Conservation (phyloP, 2,113 vertebrate genomes). For the Phyllopteryx taeniolatus region DNA sequence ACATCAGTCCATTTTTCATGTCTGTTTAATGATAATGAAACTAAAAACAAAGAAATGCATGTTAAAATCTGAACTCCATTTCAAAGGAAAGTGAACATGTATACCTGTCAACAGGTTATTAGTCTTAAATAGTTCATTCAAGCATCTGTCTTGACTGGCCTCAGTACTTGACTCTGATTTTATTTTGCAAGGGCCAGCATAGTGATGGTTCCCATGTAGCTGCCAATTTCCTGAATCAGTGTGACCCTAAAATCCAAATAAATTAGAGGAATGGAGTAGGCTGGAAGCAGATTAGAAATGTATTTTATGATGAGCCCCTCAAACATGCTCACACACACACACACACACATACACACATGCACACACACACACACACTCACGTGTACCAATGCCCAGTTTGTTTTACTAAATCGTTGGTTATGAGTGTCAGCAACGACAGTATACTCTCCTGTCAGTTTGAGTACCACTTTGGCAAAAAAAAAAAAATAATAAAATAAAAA, state of each 20-base stretch:
- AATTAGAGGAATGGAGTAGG: conserved; percentile 30
- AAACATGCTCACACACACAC: neutral
- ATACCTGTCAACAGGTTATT: neutral
- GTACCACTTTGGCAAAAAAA: neutral
- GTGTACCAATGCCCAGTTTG: neutral
- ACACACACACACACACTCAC: conserved; percentile 9
- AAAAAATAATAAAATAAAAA: too few relatives aligned
- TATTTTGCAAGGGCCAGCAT: conserved; percentile 4
- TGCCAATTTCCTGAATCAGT: conserved; percentile 16
- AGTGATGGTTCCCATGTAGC: conserved; percentile 23
- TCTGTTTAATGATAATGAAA: conserved; percentile 27
- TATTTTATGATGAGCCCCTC: conserved; percentile 33
- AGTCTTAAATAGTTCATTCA: conserved; percentile 6
- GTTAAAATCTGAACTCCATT: neutral
- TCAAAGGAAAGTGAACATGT: conserved; percentile 21
- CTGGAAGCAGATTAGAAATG: conserved; percentile 42
- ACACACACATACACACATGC: conserved; percentile 6
- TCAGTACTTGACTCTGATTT: conserved; percentile 18
- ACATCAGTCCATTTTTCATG: conserved; percentile 38
- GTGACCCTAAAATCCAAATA: conserved; percentile 40
- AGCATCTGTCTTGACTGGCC: neutral
- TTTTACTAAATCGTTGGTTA: neutral
- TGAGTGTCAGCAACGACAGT: neutral
- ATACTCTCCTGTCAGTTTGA: neutral
- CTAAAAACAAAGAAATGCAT: conserved; percentile 37